A percentile compares a stretch with the other conserved stretches of the same genome.
phyloP scores from a whole-genome alignment of 2,113 vertebrate species.

The Otus sunia region DNA sequence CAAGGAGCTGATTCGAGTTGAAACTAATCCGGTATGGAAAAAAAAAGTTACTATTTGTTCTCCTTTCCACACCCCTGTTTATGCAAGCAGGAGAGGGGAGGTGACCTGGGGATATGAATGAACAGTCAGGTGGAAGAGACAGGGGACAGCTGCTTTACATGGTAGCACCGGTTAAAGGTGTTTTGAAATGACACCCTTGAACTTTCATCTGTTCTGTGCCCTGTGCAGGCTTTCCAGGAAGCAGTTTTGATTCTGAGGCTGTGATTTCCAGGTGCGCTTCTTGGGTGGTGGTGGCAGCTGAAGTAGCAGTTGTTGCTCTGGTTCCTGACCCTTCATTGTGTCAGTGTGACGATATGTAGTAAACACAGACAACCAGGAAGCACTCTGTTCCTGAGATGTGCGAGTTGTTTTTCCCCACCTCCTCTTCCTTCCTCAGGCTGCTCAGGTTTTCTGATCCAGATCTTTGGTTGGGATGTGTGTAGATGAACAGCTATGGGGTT shows the following conservation, averaged over 20 bases:
- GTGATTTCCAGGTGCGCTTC: neutral
- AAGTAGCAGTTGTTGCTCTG: neutral
- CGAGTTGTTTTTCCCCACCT: neutral
- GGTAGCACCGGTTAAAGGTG: neutral
- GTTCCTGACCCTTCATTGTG: neutral
- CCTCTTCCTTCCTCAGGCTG: neutral
- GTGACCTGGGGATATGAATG: slow-evolving; percentile 6
- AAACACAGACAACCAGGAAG: neutral
- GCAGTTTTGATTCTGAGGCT: neutral
- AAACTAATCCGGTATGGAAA: neutral
- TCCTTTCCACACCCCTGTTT: slow-evolving; percentile 21
- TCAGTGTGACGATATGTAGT: neutral
- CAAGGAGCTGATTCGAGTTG: slow-evolving; percentile 5
- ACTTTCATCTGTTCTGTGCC: neutral
- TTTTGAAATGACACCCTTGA: neutral
- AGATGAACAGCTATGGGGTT: neutral
- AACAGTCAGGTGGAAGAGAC: neutral
- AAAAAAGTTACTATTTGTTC: neutral
- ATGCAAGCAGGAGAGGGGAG: neutral
- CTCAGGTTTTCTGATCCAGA: neutral
- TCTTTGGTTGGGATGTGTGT: neutral
- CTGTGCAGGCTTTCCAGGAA: neutral
- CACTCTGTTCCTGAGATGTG: neutral
- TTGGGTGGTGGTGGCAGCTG: neutral
- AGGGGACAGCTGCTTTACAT: neutral